Base-by-base conservation (phyloP, 2,888 invertebrate genomes). In the Drosophila quasianomalipes region DNA sequence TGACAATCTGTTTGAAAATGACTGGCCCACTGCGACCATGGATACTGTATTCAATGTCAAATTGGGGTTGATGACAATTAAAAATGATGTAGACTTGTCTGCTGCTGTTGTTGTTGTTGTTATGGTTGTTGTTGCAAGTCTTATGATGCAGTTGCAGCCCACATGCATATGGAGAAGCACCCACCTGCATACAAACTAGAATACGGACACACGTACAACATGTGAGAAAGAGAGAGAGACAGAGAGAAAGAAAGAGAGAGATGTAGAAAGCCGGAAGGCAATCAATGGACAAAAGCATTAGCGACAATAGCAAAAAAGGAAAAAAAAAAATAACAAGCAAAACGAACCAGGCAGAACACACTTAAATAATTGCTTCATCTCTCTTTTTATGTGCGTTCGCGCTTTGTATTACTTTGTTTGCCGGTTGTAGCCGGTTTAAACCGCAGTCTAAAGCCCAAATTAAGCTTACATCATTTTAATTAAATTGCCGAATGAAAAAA, bases 371-470 rank as follows among this genome's bases (percentile, higher is more conserved):
- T 87, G 87, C 66, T 76, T 74, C 65, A 83, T 74, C 59, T 61
- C 44, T 41, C 33, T 47, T 59, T 57, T 33, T 60, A 9, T 60
- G 19, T 35, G 70, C 68, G 57, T 74, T 70, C 35, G 59, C 30
- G 59, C n/a, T 35, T 55, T 54, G 26, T 35, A 35, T 70, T 59
- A 30, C 49, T 67, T 39, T 60, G n/a, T 31, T 57, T 22, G 71
- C 80, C 70, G 64, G 89, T 79, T 69, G 80, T 80, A 85, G 77
- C 85, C 83, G 66, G 85, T 85, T 90, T 61, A 49, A 89, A 68
- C 82, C 71, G 83, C 72, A 54, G 47, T 61, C 37, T 33, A 58
- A 53, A 79, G 57, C 70, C 49, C 44, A 67, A 41, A 67, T 75
- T 49, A 64, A 55, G 82, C 78, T 83, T 81, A 78, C 84, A 89